These are phyloP conservation scores for Gopherus flavomarginatus DNA, from an alignment of 2,113 vertebrate species.

Conservation along the genomic window DNA sequence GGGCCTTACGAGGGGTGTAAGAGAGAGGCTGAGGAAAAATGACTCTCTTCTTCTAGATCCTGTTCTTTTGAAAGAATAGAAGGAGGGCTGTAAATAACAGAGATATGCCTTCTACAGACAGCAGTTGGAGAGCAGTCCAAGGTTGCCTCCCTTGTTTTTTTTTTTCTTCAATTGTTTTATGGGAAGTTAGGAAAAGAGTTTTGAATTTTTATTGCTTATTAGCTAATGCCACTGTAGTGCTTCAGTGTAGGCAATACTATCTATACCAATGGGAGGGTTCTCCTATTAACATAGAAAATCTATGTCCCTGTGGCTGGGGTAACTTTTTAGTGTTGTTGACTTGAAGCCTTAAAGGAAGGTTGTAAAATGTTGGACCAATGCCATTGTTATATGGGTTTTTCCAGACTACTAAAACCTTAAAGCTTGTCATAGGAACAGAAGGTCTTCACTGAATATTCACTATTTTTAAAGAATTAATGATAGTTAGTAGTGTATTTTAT, in stretches of 20 bases:
- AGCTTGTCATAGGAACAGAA: not conserved
- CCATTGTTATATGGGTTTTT: conserved; percentile 19
- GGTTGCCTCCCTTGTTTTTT: conserved; percentile 63
- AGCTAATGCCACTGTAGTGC: conserved; percentile 34
- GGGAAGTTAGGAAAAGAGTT: conserved; percentile 43
- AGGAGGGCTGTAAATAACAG: not conserved
- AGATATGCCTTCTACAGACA: conserved; percentile 28
- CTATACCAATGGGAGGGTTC: not conserved
- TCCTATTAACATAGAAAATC: not conserved
- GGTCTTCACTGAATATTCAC: not conserved
- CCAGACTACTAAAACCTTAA: conserved; percentile 17
- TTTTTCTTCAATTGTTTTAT: conserved; percentile 40
- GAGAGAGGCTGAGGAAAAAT: not conserved
- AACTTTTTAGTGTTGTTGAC: not conserved
- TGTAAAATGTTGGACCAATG: not conserved
- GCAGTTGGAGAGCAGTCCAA: conserved; percentile 17
- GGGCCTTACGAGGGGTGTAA: rapidly evolving
- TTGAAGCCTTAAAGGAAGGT: conserved; percentile 1
- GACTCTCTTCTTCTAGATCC: not conserved
- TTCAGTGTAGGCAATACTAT: not conserved
- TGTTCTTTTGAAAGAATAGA: not conserved
- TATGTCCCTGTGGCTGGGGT: not conserved
- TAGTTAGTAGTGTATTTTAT: not conserved
- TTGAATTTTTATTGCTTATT: conserved; percentile 70
- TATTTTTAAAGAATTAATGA: not conserved